Base-by-base conservation (phyloP, 2,888 invertebrate species). In the Catocala sponsa region DNA sequence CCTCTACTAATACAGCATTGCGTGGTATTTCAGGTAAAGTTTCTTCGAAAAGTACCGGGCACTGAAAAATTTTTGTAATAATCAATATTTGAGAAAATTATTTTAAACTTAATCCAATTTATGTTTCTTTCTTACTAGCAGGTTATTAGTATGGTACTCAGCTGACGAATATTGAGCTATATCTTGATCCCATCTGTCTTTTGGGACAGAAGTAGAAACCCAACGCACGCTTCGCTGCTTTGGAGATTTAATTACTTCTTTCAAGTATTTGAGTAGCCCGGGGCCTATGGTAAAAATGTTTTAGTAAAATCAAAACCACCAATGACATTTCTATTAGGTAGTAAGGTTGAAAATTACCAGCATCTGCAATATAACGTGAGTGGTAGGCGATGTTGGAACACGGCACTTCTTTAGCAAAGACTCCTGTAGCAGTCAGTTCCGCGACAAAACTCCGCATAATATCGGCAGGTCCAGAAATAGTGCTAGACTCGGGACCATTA, bases 381-480 rank as follows among this genome's bases (percentile, higher is more conserved):
- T 99, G 98, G 83, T 98, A 99, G 0, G 98, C 98, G 66, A 98
- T 97, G 77, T 98, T 97, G 12, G 97, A 96, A 68, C 97, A 97
- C 1, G 90, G 90, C 2, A 92, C 92, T 74, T 92, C 92, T 47
- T 87, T 92, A 0, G 91, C 92, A 48, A 93, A 93, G n/a, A 92
- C 83, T 1, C 83, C 79, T 42, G 86, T 80, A 7, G 80, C 80
- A 6, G 86, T 85, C 96, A 94, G 66, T 13, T 81, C 55, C 0
- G 79, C 92, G 0, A 97, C 95, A 72, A 96, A 96, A 25, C 89
- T 87, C 56, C 91, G 90, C 90, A 97, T 95, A 9, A 92, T 92
- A 33, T 95, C 95, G 0, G 94, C 94, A 0, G 97, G 97, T 0
- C 98, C 98, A 4, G 97, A 97, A 59, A 98, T 95, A 0, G 98